phyloP scores from a whole-genome alignment of 2,888 invertebrate genomes.

The Ichneumoninae sp. region DNA sequence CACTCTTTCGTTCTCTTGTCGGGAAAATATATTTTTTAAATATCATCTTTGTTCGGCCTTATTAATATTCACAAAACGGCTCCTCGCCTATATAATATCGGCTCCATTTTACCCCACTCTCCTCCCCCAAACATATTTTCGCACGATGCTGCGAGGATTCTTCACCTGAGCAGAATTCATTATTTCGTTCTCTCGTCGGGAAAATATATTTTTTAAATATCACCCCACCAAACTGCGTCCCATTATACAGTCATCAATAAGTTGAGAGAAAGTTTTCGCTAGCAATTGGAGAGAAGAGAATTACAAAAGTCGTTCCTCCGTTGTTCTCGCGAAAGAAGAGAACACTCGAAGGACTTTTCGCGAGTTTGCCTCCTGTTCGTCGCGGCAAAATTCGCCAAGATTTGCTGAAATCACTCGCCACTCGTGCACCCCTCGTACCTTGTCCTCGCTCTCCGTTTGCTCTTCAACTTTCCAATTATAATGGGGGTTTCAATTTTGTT shows the following conservation, averaged over 20 bases:
- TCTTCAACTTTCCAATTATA: neutral
- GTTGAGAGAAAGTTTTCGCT: neutral
- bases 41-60: too few relatives aligned
- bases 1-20: too few relatives aligned
- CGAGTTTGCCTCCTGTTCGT: neutral
- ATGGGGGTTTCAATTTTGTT: neutral
- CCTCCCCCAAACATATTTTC: neutral
- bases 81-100: too few relatives aligned
- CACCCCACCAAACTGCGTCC: neutral
- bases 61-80: too few relatives aligned
- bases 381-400: neutral
- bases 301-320: neutral
- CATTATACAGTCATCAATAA: neutral
- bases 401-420: neutral
- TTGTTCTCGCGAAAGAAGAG: neutral
- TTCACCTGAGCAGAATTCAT: too few relatives aligned
- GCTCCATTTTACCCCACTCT: too few relatives aligned
- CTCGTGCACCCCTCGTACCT: neutral
- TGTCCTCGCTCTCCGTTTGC: neutral
- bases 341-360: neutral
- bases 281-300: neutral
- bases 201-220: neutral
- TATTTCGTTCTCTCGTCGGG: too few relatives aligned
- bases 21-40: too few relatives aligned
- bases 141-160: neutral